Conservation (phyloP, 1,140 invertebrate genomes). For the Hesperophylax magnus region DNA sequence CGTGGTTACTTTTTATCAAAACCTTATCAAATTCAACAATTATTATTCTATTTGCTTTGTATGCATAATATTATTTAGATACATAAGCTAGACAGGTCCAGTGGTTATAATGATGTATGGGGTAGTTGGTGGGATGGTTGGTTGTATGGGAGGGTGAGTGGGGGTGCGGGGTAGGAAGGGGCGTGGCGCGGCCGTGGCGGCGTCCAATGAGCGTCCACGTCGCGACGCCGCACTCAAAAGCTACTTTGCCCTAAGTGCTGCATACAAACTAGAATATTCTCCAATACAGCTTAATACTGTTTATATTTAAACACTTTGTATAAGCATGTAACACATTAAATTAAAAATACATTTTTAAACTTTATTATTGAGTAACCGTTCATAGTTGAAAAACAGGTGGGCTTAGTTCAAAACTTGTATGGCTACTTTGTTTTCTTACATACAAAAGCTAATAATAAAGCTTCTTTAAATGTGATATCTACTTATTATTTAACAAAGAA, state of each 20-base stretch:
- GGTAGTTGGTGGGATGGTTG: neutral
- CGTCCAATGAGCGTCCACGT: slow-evolving; percentile 40
- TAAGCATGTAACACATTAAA: neutral
- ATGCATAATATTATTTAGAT: too few relatives aligned
- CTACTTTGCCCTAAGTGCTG: slow-evolving; percentile 39
- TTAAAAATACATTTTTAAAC: too few relatives aligned
- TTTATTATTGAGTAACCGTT: too few relatives aligned
- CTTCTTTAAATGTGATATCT: too few relatives aligned
- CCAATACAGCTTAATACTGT: neutral
- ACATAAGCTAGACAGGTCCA: slow-evolving; percentile 23
- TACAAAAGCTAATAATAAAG: too few relatives aligned
- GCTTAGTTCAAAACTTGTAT: too few relatives aligned
- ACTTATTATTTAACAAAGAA: too few relatives aligned
- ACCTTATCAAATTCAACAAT: too few relatives aligned
- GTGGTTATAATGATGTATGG: slow-evolving; percentile 14
- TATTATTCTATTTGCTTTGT: too few relatives aligned
- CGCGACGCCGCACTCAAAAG: slow-evolving; percentile 43
- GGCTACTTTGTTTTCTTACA: too few relatives aligned
- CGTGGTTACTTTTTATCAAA: too few relatives aligned
- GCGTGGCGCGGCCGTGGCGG: slow-evolving; percentile 20
- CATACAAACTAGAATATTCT: slow-evolving; percentile 4
- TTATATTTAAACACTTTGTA: neutral
- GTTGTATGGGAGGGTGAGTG: neutral
- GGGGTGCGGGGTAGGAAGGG: slow-evolving; percentile 6
- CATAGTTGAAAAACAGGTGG: too few relatives aligned